Evolutionary conservation across 2,797 vertebrate species (phyloP).

Genomic region (Fratercula arctica): DNA sequence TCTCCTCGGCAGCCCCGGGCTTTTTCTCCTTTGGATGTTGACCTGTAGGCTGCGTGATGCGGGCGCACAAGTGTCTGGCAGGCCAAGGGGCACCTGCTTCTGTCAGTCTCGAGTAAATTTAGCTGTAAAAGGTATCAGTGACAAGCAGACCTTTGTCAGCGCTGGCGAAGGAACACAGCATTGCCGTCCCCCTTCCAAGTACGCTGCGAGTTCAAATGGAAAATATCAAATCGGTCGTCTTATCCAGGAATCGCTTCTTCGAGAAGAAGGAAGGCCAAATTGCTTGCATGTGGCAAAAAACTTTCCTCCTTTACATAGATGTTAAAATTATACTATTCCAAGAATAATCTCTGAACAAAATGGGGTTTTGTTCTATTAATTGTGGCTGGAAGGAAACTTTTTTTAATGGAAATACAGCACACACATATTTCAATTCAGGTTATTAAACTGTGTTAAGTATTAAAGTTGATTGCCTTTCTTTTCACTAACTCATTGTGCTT

Average conservation of each 20-base stretch:
- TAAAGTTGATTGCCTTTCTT: constrained; percentile 60
- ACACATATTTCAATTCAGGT: constrained; percentile 63
- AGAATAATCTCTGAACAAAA: constrained; percentile 73
- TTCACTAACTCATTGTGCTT: constrained; percentile 51
- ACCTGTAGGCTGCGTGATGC: constrained; percentile 84
- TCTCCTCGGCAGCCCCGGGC: constrained; percentile 84
- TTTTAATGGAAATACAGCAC: constrained; percentile 61
- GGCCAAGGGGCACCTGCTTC: constrained; percentile 87
- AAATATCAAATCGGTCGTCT: constrained; percentile 76
- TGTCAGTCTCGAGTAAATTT: constrained; percentile 95
- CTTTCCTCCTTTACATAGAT: constrained; percentile 57
- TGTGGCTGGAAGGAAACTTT: constrained; percentile 69
- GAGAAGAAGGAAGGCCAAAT: constrained; percentile 60
- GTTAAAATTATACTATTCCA: constrained; percentile 71
- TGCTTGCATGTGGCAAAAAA: constrained; percentile 67
- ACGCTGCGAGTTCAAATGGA: constrained; percentile 77
- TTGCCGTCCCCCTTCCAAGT: constrained; percentile 64
- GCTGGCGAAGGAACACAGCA: constrained; percentile 78
- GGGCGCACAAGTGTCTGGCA: constrained; percentile 85
- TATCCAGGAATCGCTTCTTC: constrained; percentile 69
- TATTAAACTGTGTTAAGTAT: constrained; percentile 67
- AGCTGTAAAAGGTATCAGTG: constrained; percentile 89
- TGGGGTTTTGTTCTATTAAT: constrained; percentile 73
- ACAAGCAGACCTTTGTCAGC: constrained; percentile 88
- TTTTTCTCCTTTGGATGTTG: constrained; percentile 84